A percentile compares a stretch with the other conserved stretches of the same genome.
Evolutionary conservation across 2,797 vertebrate genomes (phyloP).

Genomic region (Liasis olivaceus): DNA sequence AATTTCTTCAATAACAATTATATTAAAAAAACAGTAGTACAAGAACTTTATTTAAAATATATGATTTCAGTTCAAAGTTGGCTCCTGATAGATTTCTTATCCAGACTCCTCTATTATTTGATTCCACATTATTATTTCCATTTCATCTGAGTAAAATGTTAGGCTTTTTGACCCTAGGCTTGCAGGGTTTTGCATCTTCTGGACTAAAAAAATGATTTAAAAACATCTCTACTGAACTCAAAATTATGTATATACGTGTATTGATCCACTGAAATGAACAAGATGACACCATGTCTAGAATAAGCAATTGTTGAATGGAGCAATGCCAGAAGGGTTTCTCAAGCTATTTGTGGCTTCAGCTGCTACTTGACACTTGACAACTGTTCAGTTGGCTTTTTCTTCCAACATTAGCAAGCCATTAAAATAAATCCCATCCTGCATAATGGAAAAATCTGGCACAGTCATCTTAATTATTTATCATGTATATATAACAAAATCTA

Average conservation of each 20-base stretch:
- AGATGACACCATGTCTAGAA: slow-evolving; percentile 1
- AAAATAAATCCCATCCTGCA: slow-evolving; percentile 8
- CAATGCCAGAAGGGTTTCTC: neutral
- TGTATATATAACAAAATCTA: slow-evolving; percentile 1
- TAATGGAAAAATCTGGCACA: slow-evolving; percentile 13
- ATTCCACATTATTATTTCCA: neutral
- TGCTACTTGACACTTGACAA: slow-evolving; percentile 8
- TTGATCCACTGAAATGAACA: neutral
- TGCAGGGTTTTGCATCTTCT: neutral
- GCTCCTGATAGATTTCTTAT: neutral
- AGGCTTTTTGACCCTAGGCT: neutral
- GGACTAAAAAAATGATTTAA: neutral
- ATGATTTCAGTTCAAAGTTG: neutral
- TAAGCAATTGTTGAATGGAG: neutral
- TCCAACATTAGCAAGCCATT: slow-evolving; percentile 6
- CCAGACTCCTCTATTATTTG: neutral
- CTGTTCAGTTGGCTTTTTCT: slow-evolving; percentile 2
- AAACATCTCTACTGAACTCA: neutral
- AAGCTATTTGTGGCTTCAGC: neutral
- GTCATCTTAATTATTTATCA: neutral
- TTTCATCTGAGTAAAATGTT: neutral
- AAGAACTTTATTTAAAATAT: neutral
- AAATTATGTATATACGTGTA: neutral
- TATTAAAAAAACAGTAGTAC: neutral
- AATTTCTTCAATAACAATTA: too few relatives aligned